Evolutionary conservation across 2,113 vertebrate genomes (phyloP), one percentile per base, ranked within the genome.

Genomic region (Machaerirhynchus nigripectus): DNA sequence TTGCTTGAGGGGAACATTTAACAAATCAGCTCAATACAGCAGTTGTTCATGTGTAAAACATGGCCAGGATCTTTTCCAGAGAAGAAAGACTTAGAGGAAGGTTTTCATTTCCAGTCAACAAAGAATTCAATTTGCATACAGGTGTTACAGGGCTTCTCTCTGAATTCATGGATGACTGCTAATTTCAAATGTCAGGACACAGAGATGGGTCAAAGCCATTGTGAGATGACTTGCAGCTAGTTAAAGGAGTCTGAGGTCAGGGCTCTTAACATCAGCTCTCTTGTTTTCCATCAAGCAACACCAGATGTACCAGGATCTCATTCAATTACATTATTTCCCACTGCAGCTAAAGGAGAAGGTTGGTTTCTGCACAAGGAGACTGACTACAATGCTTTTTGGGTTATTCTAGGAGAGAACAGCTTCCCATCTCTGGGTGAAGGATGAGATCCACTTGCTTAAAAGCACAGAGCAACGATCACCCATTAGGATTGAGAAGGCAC

Each of bases 51-150:
- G 26, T 81, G 73, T 87, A 87, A 90, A 92, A 77, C 57, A 60
- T 3, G 33, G 40, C 37, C 33, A 68, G 42, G 63, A 87, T 71
- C 57, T 85, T 89, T 94, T 90, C 73, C 74, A 69, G 75, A 84
- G 64, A 87, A 56, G 57, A 95, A 60, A 87, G 71, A 63, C 67
- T 87, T 39, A 40, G 61, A 89, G 53, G 84, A 90, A 85, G 28
- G 47, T 82, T 96, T 94, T 92, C 5, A 79, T 93, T 95, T 90
- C 39, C 52, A 93, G 64, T 30, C 78, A 92, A 93, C 68, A 92
- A 94, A 97, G 64, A 87, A 81, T 70, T 69, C 42, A 19, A 73
- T 97, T 96, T 97, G 84, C 95, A 97, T 95, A 88, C 91, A 95
- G 93, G 94, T 97, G 95, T 92, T 94, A 78, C 10, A 37, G 49